A percentile compares a stretch with the other conserved stretches of the same genome.
Conservation (phyloP, 2,113 vertebrate genomes). For the Gnathonemus longibarbis region DNA sequence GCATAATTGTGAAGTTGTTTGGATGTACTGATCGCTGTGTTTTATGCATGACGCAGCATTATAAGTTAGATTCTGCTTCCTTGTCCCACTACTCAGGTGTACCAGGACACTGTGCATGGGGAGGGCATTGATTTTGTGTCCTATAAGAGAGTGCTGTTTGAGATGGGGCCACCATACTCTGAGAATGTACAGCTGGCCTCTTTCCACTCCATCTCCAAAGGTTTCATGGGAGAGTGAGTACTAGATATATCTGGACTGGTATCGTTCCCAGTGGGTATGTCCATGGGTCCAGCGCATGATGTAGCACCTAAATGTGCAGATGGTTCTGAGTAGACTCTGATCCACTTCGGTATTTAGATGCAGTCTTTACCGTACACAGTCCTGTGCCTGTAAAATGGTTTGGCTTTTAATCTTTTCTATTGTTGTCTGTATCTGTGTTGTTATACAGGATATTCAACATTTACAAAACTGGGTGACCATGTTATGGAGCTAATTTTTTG, state of each 20-base stretch:
- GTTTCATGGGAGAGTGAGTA: conserved; percentile 60
- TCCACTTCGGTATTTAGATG: background rate
- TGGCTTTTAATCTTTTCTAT: background rate
- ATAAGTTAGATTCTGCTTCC: background rate
- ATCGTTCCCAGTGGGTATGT: background rate
- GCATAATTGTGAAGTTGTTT: background rate
- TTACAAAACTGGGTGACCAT: background rate
- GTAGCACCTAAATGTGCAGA: background rate
- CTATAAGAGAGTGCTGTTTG: conserved; percentile 60
- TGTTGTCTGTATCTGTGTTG: background rate
- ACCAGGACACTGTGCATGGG: conserved; percentile 53
- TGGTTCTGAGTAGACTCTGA: background rate
- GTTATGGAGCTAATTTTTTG: too few species aligned
- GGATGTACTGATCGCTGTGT: background rate
- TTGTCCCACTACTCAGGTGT: conserved; percentile 46
- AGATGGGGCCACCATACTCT: conserved; percentile 55
- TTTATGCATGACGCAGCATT: background rate
- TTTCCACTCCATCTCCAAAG: conserved; percentile 63
- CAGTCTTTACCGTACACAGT: background rate
- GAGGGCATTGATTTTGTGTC: conserved; percentile 52
- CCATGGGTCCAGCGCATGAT: background rate
- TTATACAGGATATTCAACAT: background rate
- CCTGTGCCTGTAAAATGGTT: background rate
- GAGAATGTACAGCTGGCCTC: conserved; percentile 58
- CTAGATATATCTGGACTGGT: background rate